Percentiles rank a stretch among this genome's conserved stretches.
phyloP scores from a whole-genome alignment of 2,113 vertebrate genomes.

The Ptilonorhynchus violaceus region DNA sequence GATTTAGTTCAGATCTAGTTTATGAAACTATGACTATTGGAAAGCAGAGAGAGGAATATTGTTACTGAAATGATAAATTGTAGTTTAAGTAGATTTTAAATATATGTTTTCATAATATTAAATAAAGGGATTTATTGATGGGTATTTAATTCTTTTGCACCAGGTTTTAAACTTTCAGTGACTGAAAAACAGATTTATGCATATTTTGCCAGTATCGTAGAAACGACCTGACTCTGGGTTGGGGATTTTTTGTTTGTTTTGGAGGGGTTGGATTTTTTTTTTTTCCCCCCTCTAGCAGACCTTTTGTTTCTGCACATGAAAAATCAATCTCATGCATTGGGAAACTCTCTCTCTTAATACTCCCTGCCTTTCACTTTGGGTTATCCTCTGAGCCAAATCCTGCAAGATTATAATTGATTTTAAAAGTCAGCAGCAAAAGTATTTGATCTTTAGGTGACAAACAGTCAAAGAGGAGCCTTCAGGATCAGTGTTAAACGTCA shows the following conservation, averaged over 20 bases:
- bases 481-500: conserved; percentile 43
- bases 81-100: background rate
- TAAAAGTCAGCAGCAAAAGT: conserved; percentile 34
- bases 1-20: background rate
- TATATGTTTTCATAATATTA: background rate
- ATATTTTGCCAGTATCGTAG: background rate
- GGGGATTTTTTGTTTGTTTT: background rate
- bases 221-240: background rate
- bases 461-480: background rate
- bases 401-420: conserved; percentile 55
- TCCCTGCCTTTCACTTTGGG: conserved; percentile 12
- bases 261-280: background rate
- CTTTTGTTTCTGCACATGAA: conserved; percentile 4
- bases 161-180: background rate
- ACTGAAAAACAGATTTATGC: background rate
- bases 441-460: conserved; percentile 46
- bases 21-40: background rate
- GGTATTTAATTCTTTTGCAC: background rate
- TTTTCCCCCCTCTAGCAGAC: background rate
- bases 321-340: background rate
- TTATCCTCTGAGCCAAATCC: conserved; percentile 41
- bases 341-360: background rate
- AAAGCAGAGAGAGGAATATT: background rate
- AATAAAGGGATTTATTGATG: background rate
- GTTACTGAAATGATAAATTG: background rate